Base-by-base conservation (phyloP, 2,113 vertebrate genomes). In the Mesoclemmys tuberculata region DNA sequence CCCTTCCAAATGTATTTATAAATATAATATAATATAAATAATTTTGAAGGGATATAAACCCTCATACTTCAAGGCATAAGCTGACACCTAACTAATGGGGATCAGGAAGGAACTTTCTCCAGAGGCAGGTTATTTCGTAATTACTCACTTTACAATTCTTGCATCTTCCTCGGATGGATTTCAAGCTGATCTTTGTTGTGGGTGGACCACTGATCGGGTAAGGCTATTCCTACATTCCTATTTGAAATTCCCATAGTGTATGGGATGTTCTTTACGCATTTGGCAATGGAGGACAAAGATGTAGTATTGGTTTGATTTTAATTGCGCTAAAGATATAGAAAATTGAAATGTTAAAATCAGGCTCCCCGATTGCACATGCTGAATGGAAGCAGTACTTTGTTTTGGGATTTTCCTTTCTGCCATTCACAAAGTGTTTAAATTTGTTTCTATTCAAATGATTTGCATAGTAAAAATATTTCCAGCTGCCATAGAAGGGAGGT, bases 401-500 rank as follows among this genome's bases (percentile, higher is more conserved):
- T 51, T 51, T 51, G 49, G 49, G 49, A 51, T 52, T 52, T 52
- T 52, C 51, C 51, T 52, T 52, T 52, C 51, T 52, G 51, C 51
- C 16, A 52, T 52, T 52, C 51, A 52, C 51, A 52, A 49, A 0
- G 0, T 38, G 10, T 82, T 95, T 87, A 5, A 0, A 56, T 79
- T 83, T 27, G 54, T 90, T 88, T 52, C 49, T 58, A 88, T 52
- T 89, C 92, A 96, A 93, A 88, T 24, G 64, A 88, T 84, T 93
- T 44, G 82, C 64, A 82, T 95, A 88, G 88, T 77, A 95, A 95
- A 95, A 95, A 82, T 94, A 93, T 97, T 96, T 96, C 93, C n/a
- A 79, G 94, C 95, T 95, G 92, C 93, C 96, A 97, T 95, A 94
- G 94, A 94, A 96, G 96, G 95, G 95, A 97, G 96, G 93, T 94